phyloP scores from a whole-genome alignment of 2,797 vertebrate genomes.

The Ctenosaura bakeri region DNA sequence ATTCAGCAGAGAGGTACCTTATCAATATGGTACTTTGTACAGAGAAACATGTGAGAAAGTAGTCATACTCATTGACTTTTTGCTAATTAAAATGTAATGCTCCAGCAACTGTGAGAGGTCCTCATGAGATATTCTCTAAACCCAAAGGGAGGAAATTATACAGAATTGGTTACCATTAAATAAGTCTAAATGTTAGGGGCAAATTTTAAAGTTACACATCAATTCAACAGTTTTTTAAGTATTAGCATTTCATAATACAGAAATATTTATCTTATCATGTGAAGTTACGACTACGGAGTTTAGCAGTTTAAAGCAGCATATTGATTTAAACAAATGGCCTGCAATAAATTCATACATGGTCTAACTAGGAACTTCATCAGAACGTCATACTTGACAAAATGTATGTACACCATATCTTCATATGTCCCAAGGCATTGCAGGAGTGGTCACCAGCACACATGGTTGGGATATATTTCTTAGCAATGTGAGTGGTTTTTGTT shows the following conservation, averaged over 20 bases:
- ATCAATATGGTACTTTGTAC: slow-evolving; percentile 28
- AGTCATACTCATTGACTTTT: background rate
- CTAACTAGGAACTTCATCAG: background rate
- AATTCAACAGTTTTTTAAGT: background rate
- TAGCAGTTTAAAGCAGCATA: background rate
- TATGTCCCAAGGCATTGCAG: background rate
- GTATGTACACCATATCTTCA: too few relatives aligned
- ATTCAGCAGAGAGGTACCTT: slow-evolving; percentile 20
- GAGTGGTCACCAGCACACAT: background rate
- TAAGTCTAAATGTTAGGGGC: slow-evolving; percentile 66
- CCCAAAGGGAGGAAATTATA: slow-evolving; percentile 36
- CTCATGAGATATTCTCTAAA: slow-evolving; percentile 49
- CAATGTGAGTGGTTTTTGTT: background rate
- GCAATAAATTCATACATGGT: background rate
- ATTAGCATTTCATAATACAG: background rate
- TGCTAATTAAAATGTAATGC: slow-evolving; percentile 12
- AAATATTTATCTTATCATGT: background rate
- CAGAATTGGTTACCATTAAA: slow-evolving; percentile 28
- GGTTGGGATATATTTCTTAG: background rate
- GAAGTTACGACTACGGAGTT: background rate
- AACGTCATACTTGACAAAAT: background rate
- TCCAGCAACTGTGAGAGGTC: slow-evolving; percentile 20
- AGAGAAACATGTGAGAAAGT: slow-evolving; percentile 33
- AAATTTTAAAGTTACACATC: background rate
- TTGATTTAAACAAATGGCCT: background rate